These are phyloP conservation scores for Danio aesculapii DNA, from an alignment of 2,797 vertebrate species.

Conservation along the genomic window DNA sequence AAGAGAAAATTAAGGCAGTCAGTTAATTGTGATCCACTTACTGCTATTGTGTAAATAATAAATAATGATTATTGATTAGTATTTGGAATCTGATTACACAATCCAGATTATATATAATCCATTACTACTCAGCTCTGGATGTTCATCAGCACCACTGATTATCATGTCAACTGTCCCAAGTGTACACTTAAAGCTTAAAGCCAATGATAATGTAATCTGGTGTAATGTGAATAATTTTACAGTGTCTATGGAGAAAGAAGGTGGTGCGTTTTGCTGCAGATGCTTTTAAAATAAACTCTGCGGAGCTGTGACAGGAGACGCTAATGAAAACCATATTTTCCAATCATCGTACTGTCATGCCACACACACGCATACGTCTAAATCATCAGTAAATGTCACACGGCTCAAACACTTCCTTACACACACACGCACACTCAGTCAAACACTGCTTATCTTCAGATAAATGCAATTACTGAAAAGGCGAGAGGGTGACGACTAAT, in stretches of 20 bases:
- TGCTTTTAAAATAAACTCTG: conserved; percentile 70
- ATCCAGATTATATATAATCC: too few species aligned
- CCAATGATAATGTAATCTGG: conserved; percentile 20
- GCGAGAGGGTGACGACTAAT: conserved; percentile 39
- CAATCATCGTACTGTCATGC: conserved; percentile 63
- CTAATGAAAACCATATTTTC: conserved; percentile 73
- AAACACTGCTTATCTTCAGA: conserved; percentile 53
- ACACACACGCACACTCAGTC: conserved; percentile 57
- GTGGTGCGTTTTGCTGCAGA: conserved; percentile 54
- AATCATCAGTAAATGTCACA: conserved; percentile 59
- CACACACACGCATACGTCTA: conserved; percentile 25
- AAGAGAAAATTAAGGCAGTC: too few species aligned
- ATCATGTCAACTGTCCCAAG: conserved; percentile 14
- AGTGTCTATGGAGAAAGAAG: conserved; percentile 62
- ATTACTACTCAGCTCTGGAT: too few species aligned
- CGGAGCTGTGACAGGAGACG: conserved; percentile 64
- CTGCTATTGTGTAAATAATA: too few species aligned
- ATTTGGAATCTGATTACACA: too few species aligned
- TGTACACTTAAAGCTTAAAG: not conserved
- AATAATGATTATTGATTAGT: too few species aligned
- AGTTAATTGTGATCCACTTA: too few species aligned
- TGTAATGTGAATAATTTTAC: conserved; percentile 35
- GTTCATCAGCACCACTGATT: conserved; percentile 12
- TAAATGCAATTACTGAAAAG: conserved; percentile 53
- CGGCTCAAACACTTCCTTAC: conserved; percentile 55